Conservation (phyloP, 2,888 invertebrate species). For the Drosophila buzzatii region DNA sequence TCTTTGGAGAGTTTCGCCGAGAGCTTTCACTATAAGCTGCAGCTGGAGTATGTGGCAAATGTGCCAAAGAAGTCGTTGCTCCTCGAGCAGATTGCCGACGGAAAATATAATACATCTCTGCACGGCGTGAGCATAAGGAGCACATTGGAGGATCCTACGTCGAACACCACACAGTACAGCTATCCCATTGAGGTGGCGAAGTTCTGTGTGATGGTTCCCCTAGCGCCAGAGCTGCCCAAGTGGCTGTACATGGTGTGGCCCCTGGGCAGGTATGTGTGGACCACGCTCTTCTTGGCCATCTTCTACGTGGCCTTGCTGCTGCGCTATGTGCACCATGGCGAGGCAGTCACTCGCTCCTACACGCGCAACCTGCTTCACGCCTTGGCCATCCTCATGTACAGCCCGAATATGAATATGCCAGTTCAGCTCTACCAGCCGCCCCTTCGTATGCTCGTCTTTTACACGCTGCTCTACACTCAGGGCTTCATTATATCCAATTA, state of each 20-base stretch:
- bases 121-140: slow-evolving; percentile 50
- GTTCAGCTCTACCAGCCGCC: slow-evolving; percentile 57
- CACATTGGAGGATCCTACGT: background rate
- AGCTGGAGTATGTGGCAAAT: slow-evolving; percentile 50
- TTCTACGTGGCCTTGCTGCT: slow-evolving; percentile 77
- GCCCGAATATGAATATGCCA: slow-evolving; percentile 79
- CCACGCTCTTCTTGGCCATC: slow-evolving; percentile 55
- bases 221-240: slow-evolving; percentile 81
- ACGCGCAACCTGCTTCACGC: slow-evolving; percentile 71
- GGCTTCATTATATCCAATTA: slow-evolving; percentile 80
- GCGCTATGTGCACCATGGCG: slow-evolving; percentile 62
- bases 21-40: slow-evolving; percentile 53
- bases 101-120: slow-evolving; percentile 71
- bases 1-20: slow-evolving; percentile 65
- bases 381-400: slow-evolving; percentile 73
- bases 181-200: slow-evolving; percentile 77
- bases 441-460: slow-evolving; percentile 69
- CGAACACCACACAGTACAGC: slow-evolving; percentile 50
- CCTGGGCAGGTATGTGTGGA: slow-evolving; percentile 78
- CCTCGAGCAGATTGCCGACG: slow-evolving; percentile 45
- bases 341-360: slow-evolving; percentile 35
- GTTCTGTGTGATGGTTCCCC: slow-evolving; percentile 82
- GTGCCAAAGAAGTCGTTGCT: slow-evolving; percentile 51
- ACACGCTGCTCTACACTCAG: slow-evolving; percentile 64
- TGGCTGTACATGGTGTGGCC: slow-evolving; percentile 82